Conservation (phyloP, 2,113 vertebrate genomes). For the Geococcyx californianus region DNA sequence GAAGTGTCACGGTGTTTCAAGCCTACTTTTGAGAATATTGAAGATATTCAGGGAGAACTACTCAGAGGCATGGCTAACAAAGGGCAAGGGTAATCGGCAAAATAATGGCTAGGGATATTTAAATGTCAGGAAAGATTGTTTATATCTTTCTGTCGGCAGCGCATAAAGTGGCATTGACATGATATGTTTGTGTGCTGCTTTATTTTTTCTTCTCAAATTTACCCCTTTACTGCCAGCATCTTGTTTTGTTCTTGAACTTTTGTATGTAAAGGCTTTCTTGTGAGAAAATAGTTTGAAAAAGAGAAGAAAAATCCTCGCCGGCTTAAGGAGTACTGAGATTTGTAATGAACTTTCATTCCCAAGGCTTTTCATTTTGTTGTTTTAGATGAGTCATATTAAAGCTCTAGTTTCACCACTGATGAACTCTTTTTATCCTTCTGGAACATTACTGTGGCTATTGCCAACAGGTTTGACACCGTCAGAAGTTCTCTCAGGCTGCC, state of each 20-base stretch:
- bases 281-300: background rate
- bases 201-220: background rate
- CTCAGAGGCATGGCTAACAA: background rate
- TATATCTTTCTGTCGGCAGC: background rate
- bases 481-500: background rate
- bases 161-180: background rate
- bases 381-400: background rate
- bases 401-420: background rate
- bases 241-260: background rate
- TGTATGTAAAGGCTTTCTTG: background rate
- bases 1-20: constrained; percentile 2
- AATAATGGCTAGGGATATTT: background rate
- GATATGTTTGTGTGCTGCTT: background rate
- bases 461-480: background rate
- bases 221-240: background rate
- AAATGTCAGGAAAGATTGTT: background rate
- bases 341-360: background rate
- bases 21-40: background rate
- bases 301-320: background rate
- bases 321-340: background rate
- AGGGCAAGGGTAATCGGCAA: background rate
- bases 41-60: background rate
- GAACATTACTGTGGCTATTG: background rate
- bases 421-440: background rate
- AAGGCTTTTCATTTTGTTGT: background rate